These are phyloP conservation scores for Apomyelois bistriatella DNA, from an alignment of 2,888 invertebrate species.

Conservation along the genomic window DNA sequence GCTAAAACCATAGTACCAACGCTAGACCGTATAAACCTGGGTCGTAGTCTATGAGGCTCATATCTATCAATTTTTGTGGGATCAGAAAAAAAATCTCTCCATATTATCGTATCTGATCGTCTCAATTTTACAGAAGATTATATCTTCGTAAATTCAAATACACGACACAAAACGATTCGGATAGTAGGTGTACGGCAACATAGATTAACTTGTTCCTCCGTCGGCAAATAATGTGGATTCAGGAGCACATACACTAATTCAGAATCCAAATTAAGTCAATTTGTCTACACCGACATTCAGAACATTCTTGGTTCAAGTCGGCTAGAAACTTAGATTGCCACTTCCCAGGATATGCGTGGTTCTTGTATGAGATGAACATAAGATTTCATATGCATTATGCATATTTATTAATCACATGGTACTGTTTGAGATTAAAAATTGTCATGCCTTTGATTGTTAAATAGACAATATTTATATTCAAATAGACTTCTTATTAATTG, in stretches of 20 bases:
- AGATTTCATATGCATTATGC: neutral
- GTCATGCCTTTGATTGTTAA: too few relatives aligned
- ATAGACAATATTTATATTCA: too few relatives aligned
- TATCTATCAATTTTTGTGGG: too few relatives aligned
- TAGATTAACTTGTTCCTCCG: slow-evolving; percentile 17
- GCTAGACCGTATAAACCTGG: too few relatives aligned
- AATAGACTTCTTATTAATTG: too few relatives aligned
- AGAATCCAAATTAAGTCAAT: slow-evolving; percentile 35
- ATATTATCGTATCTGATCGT: too few relatives aligned
- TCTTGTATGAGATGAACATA: neutral
- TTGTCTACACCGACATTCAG: slow-evolving; percentile 14
- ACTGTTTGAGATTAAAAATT: too few relatives aligned
- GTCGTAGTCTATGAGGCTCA: too few relatives aligned
- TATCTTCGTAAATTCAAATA: too few relatives aligned
- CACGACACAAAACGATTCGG: neutral
- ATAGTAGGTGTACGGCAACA: slow-evolving; percentile 8
- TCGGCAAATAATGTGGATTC: slow-evolving; percentile 13
- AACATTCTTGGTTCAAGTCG: slow-evolving; percentile 4
- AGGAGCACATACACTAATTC: slow-evolving; percentile 33
- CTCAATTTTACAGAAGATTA: too few relatives aligned
- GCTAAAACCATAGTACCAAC: too few relatives aligned
- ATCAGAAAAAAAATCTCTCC: too few relatives aligned
- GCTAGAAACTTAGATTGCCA: slow-evolving; percentile 6
- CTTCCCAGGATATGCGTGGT: neutral
- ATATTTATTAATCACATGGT: neutral